Evolutionary conservation across 2,113 vertebrate genomes (phyloP), one percentile per base, ranked within the genome.

Genomic region (Eolophus roseicapilla): DNA sequence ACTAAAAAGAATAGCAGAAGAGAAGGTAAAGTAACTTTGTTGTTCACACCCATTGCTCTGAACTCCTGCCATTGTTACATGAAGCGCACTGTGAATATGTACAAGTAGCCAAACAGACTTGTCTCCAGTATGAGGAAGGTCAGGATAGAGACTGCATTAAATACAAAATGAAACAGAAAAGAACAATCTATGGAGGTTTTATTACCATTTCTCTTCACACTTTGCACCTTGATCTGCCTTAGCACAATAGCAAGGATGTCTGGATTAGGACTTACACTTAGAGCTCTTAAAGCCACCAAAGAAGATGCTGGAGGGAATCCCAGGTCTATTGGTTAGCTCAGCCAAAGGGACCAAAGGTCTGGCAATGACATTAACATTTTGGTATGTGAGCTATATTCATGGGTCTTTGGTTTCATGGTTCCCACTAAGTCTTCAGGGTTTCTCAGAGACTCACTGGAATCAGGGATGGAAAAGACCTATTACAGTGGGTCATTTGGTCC

Each of bases 231-330:
- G 62, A 65, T 87, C 80, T 6, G 2, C 27, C 29, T 21, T 73
- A 10, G 49, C 68, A 29, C 3, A 44, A 52, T 19, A 73, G 46
- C 63, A 10, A 65, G 17, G n/a, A 85, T 37, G 50, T 37, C 78
- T 44, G 62, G 47, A 35, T 79, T 15, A 24, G 39, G 59, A 68
- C 33, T 91, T 24, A 25, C 3, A 70, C 55, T 86, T 25, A 57
- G 39, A 88, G 39, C 62, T 73, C 57, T 88, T 24, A 35, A 60
- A 90, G 82, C 47, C 82, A 41, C 60, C 50, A 29, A 82, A 81
- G 90, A 47, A 73, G 88, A 65, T 13, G 27, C 80, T 92, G 82
- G 93, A 96, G 94, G 93, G 86, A 93, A 94, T 96, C 86, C 94
- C 91, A 92, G 63, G 88, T 88, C 88, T 44, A 8, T 28, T 8